Base-by-base conservation (phyloP, 1,140 invertebrate genomes). In the Pogonognathellus flavescens region DNA sequence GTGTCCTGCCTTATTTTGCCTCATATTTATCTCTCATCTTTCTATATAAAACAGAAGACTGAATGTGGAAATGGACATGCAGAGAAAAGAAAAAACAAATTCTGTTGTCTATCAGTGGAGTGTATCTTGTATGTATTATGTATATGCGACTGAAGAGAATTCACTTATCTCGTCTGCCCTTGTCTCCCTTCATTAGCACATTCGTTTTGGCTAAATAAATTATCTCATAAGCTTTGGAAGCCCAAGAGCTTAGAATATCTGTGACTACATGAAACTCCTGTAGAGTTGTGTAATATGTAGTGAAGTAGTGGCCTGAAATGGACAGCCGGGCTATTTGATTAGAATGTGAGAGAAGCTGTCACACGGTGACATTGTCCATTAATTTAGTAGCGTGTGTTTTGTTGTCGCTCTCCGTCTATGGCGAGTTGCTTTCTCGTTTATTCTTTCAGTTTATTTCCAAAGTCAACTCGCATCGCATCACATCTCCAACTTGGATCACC, bases 341-440 rank as follows among this genome's bases (percentile, higher is more conserved):
- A 66, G 62, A 66, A 66, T 66, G 62, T 66, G 62, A 66, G 62
- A 66, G 62, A 20, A 66, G 62, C 62, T 66, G 62, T 66, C 62
- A 66, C 10, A 66, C 0, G 70, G 70, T 76, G 70, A 76, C 70
- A 76, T 50, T 76, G 70, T 76, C 31, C 70, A 76, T 76, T 76
- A 41, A 76, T 76, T 76, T 76, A 76, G 62, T 25, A 22, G 22
- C 9, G 14, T 66, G 62, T 25, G 13, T 20, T 66, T 66, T 66
- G 22, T 66, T 41, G 31, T 41, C 31, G 31, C 11, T 66, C 13
- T 66, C 62, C 62, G 22, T 60, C n/a, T 60, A 66, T 13, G 62
- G 22, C 22, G 62, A 25, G 22, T 66, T 66, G 62, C 20, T 25
- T 25, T 66, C 62, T 14, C 62, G 62, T 66, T 10, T 66, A 66